Evolutionary conservation across 2,888 invertebrate genomes (phyloP), one percentile per base, ranked within the genome.

Genomic region (Nebria brevicollis): DNA sequence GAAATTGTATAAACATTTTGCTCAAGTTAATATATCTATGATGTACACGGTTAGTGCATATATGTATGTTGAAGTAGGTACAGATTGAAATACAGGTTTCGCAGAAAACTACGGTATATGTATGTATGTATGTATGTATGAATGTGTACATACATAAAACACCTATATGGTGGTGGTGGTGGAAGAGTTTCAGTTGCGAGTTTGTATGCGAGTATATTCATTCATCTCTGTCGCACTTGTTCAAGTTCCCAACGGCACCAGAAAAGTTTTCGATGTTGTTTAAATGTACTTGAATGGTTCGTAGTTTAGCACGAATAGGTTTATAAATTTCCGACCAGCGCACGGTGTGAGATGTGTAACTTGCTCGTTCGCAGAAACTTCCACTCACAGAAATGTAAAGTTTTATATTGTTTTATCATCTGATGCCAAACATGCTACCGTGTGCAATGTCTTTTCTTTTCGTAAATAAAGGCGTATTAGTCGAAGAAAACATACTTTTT

Each of bases 211-310:
- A 5, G 54, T 8, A 8, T 8, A 11, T 70, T 20, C 11, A 70
- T 70, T 20, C 25, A 26, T 73, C 75, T 75, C 75, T 68, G 79
- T 79, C 79, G 68, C 74, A 79, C 73, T 66, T 54, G 54, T 54
- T 8, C 75, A 79, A 79, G 73, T 79, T 79, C 66, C 65, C 43
- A 73, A 74, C 74, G 77, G 79, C 79, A 79, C 79, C 79, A 74
- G 79, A 79, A 79, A 79, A 79, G 73, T 34, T 79, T 79, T 79
- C 73, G 79, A 79, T 79, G 79, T 79, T 79, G 79, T 79, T 79
- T 79, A 79, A 79, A 79, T 79, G 79, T 79, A 79, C 79, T 79
- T 79, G 79, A 79, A 79, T 79, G 79, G 74, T 79, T 79, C 79
- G 74, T 79, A 79, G 79, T 79, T 79, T 79, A 79, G 79, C 74